These are phyloP conservation scores for Drosophila littoralis DNA, from an alignment of 1,140 invertebrate species.

Conservation along the genomic window DNA sequence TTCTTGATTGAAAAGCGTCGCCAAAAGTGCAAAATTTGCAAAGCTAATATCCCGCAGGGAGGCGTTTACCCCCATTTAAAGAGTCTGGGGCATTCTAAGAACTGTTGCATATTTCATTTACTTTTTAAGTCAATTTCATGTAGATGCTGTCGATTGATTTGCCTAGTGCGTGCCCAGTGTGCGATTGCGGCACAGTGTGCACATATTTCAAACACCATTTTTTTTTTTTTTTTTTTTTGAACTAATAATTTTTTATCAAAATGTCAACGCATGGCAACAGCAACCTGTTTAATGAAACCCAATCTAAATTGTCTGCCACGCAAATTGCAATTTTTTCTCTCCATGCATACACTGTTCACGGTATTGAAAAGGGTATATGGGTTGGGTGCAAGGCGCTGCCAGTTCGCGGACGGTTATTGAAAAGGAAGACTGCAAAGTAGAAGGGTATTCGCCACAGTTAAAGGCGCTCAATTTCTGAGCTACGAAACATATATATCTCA, in stretches of 20 bases:
- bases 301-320: constrained; percentile 46
- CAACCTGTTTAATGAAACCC: constrained; percentile 41
- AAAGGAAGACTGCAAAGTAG: too few species aligned
- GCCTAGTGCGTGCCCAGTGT: not conserved
- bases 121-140: constrained; percentile 57
- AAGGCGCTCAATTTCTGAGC: too few species aligned
- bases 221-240: constrained; percentile 4
- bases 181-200: not conserved
- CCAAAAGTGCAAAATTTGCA: constrained; percentile 73
- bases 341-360: too few species aligned
- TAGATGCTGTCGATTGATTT: constrained; percentile 4
- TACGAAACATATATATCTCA: too few species aligned
- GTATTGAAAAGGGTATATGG: too few species aligned
- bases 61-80: constrained; percentile 11
- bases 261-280: constrained; percentile 13
- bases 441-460: too few species aligned
- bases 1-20: constrained; percentile 67
- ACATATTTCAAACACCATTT: not conserved
- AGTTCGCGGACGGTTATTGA: too few species aligned
- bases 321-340: constrained; percentile 25
- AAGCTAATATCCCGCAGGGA: constrained; percentile 48
- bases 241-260: constrained; percentile 12
- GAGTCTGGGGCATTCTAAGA: constrained; percentile 30
- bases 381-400: too few species aligned
- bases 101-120: constrained; percentile 74